Percentiles rank a stretch among this genome's conserved stretches.
These are phyloP conservation scores for Himalopsyche anomala DNA, from an alignment of 2,888 invertebrate species.

Conservation along the genomic window DNA sequence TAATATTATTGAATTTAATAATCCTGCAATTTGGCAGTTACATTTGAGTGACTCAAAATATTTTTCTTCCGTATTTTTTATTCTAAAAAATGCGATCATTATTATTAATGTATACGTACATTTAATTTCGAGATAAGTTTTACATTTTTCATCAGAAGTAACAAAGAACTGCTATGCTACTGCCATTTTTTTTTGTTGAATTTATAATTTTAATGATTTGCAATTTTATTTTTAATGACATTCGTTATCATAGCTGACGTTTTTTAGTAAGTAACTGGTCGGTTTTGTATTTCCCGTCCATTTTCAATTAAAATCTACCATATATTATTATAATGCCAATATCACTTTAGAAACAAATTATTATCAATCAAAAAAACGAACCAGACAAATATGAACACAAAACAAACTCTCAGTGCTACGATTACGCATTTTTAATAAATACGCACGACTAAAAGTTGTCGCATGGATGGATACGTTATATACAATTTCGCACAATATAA, in stretches of 20 bases:
- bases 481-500: too few species aligned
- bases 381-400: too few species aligned
- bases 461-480: too few species aligned
- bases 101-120: not conserved
- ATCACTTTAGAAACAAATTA: too few species aligned
- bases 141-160: not conserved
- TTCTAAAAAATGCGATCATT: not conserved
- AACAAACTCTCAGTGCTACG: too few species aligned
- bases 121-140: not conserved
- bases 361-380: too few species aligned
- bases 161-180: not conserved
- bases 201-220: slow-evolving; percentile 16
- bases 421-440: too few species aligned
- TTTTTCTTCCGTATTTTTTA: slow-evolving; percentile 24
- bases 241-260: not conserved
- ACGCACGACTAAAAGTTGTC: too few species aligned
- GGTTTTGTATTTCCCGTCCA: not conserved
- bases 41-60: slow-evolving; percentile 13
- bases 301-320: not conserved
- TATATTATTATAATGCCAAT: not conserved
- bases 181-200: slow-evolving; percentile 11
- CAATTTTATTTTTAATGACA: slow-evolving; percentile 20
- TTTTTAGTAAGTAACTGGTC: not conserved
- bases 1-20: too few species aligned
- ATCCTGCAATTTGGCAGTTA: too few species aligned